Base-by-base conservation (phyloP, 1,140 invertebrate species). In the Drosophila leontia region DNA sequence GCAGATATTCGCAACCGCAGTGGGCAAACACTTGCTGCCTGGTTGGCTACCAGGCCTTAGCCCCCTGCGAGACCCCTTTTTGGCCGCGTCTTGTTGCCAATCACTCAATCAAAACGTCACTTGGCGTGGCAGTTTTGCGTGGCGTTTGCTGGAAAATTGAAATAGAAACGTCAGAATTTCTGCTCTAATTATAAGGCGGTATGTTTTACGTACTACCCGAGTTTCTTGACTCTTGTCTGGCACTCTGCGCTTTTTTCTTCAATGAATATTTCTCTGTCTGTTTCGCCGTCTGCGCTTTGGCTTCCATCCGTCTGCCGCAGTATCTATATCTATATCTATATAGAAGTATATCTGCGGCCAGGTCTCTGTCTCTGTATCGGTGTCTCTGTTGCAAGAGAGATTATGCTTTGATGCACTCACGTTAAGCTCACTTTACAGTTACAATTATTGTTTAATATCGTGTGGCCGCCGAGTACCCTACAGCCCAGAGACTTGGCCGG, bases 111-210 rank as follows among this genome's bases (percentile, higher is more conserved):
- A 92, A 92, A 92, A 92, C 91, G 91, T 92, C 91, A 92, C 86
- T 92, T 87, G 82, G 86, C 85, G 85, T 88, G 85, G 85, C 85
- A 88, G 85, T 88, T 88, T 90, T 90, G 85, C 85, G 85, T 90
- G 82, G 80, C 78, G 80, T 87, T 87, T 87, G 88, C 76, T 91
- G 87, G 78, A 91, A 87, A 90, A 91, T 87, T 91, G 91, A 91
- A 92, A 91, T 92, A 91, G 91, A 92, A 92, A 92, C 91, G 91
- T 92, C 90, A 92, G 91, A 92, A 92, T 92, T 92, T 92, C 85
- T 92, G 91, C 91, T 92, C 91, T 92, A 92, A 92, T 92, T 92
- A 92, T 92, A 91, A 91, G 86, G 91, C 83, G 91, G 91, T 91
- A 92, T 92, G 75, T 88, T 90, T 87, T 84, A 81, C 80, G 74